Percentiles rank a stretch among this genome's conserved stretches.
phyloP scores from a whole-genome alignment of 2,888 invertebrate species.

The Tinea pellionella region DNA sequence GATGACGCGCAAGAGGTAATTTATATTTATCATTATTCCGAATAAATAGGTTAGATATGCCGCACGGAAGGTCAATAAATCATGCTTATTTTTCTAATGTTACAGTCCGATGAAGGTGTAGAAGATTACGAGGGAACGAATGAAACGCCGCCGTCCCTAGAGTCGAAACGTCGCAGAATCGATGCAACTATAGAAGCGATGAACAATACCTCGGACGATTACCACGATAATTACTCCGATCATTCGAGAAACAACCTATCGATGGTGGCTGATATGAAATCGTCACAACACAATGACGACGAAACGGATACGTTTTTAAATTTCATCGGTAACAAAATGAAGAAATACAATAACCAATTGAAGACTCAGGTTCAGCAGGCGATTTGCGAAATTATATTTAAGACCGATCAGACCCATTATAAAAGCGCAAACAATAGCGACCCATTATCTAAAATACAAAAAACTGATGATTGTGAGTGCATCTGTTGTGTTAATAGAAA shows the following conservation, averaged over 20 bases:
- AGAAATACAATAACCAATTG: slow-evolving; percentile 28
- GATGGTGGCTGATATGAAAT: background rate
- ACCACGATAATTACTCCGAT: background rate
- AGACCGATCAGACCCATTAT: slow-evolving; percentile 28
- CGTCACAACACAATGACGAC: background rate
- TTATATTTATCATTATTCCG: no score
- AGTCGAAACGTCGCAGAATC: slow-evolving; percentile 18
- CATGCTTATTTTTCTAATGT: background rate
- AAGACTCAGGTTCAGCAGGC: slow-evolving; percentile 33
- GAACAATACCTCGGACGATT: slow-evolving; percentile 10
- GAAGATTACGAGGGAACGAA: background rate
- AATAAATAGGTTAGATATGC: no score
- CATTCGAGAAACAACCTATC: background rate
- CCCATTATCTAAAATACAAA: background rate
- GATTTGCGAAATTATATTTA: slow-evolving; percentile 36
- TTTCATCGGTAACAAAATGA: slow-evolving; percentile 36
- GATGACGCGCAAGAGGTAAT: background rate
- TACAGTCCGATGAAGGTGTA: background rate
- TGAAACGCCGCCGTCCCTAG: no score
- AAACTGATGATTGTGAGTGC: background rate
- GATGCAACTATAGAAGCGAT: slow-evolving; percentile 18
- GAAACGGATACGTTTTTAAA: slow-evolving; percentile 32
- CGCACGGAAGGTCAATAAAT: no score
- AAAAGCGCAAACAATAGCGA: background rate
- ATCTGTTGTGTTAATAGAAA: background rate